Conservation (phyloP, 2,797 vertebrate genomes). For the Oreortyx pictus region DNA sequence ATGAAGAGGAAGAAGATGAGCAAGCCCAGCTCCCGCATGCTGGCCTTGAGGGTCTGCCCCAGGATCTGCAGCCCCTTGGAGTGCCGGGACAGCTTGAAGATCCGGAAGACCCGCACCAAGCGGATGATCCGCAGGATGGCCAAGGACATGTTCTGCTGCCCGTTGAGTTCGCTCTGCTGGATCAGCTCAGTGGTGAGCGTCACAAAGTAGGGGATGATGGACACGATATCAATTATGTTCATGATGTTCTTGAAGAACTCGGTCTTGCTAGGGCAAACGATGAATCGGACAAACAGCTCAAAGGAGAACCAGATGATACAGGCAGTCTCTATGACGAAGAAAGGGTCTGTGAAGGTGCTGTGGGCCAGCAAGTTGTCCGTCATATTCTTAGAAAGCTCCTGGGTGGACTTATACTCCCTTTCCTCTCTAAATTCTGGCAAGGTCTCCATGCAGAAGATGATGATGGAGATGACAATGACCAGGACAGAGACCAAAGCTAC, state of each 20-base stretch:
- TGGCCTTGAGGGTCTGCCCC: slow-evolving; percentile 97
- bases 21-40: slow-evolving; percentile 95
- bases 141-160: slow-evolving; percentile 94
- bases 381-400: slow-evolving; percentile 61
- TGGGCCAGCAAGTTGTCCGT: slow-evolving; percentile 79
- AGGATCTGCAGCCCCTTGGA: slow-evolving; percentile 98
- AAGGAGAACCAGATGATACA: slow-evolving; percentile 99
- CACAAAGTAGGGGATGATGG: slow-evolving; percentile 97
- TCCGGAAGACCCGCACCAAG: slow-evolving; percentile 94
- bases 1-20: slow-evolving; percentile 99
- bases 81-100: slow-evolving; percentile 97
- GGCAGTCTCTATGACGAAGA: slow-evolving; percentile 95
- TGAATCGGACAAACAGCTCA: slow-evolving; percentile 89
- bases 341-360: slow-evolving; percentile 90
- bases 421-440: slow-evolving; percentile 95
- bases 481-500: slow-evolving; percentile 95
- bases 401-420: slow-evolving; percentile 80
- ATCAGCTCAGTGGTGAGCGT: slow-evolving; percentile 93
- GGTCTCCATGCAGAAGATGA: slow-evolving; percentile 98
- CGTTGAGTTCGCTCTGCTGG: slow-evolving; percentile 84
- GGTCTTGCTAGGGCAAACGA: slow-evolving; percentile 95
- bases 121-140: slow-evolving; percentile 94
- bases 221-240: slow-evolving; percentile 97
- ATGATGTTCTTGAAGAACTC: slow-evolving; percentile 98
- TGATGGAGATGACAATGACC: slow-evolving; percentile 96